phyloP scores from a whole-genome alignment of 2,113 vertebrate species.

The Strix aluco region DNA sequence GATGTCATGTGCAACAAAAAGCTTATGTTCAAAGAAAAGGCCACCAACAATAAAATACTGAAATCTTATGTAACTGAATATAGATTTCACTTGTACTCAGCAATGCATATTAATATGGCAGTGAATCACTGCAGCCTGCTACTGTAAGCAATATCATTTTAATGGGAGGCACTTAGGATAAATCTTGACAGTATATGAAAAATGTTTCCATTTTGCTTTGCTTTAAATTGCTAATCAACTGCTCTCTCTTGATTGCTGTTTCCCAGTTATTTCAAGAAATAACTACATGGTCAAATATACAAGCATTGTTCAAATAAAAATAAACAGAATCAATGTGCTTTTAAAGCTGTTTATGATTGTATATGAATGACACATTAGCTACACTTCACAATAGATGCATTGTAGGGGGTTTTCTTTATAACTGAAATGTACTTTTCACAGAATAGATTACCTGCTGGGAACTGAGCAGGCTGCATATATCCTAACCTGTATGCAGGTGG shows the following conservation, averaged over 20 bases:
- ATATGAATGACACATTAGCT: constrained; percentile 9
- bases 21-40: not conserved
- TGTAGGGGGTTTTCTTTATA: not conserved
- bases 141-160: constrained; percentile 43
- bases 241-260: constrained; percentile 43
- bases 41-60: constrained; percentile 5
- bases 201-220: constrained; percentile 39
- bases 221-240: constrained; percentile 54
- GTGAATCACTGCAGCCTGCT: constrained; percentile 51
- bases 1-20: constrained; percentile 27
- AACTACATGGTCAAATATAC: constrained; percentile 22
- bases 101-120: constrained; percentile 46
- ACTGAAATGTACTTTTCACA: not conserved
- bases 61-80: constrained; percentile 41
- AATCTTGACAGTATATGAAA: constrained; percentile 29
- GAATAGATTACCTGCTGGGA: constrained; percentile 9
- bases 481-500: not conserved
- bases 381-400: constrained; percentile 16
- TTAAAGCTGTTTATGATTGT: constrained; percentile 35
- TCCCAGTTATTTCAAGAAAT: constrained; percentile 51
- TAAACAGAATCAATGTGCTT: constrained; percentile 40
- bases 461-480: not conserved
- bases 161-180: constrained; percentile 8
- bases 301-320: constrained; percentile 18
- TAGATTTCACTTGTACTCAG: constrained; percentile 49